Evolutionary conservation across 2,797 vertebrate species (phyloP).

Genomic region (Gallinago solitaria): DNA sequence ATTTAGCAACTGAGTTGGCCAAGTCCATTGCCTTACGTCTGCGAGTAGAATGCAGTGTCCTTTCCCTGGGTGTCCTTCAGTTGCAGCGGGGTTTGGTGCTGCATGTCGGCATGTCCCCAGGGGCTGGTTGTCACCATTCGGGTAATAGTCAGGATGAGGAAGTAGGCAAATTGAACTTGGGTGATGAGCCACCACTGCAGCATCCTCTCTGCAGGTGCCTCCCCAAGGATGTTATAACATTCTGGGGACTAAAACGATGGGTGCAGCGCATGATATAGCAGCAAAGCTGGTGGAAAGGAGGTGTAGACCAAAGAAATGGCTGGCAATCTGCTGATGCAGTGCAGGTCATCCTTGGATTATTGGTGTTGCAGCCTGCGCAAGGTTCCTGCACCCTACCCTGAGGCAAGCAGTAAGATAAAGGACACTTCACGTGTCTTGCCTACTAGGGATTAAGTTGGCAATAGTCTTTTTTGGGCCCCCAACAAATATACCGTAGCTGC

Average conservation of each 20-base stretch:
- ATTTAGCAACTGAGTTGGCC: constrained; percentile 24
- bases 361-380: background rate
- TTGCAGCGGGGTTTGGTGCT: background rate
- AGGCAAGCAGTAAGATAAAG: background rate
- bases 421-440: rapidly evolving
- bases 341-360: background rate
- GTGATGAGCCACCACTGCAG: constrained; percentile 19
- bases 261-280: rapidly evolving
- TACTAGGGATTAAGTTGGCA: background rate
- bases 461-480: background rate
- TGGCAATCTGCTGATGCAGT: background rate
- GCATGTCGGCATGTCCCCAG: background rate
- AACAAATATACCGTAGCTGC: background rate
- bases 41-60: background rate
- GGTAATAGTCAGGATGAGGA: background rate
- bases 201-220: background rate
- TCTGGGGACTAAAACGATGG: background rate
- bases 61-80: constrained; percentile 7
- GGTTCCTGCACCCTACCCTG: background rate
- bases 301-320: background rate
- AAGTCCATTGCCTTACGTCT: background rate
- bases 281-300: background rate
- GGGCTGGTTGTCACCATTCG: rapidly evolving
- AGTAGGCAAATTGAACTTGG: background rate
- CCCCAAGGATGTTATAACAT: background rate